These are phyloP conservation scores for Mythimna albipuncta DNA, from an alignment of 2,888 invertebrate species.

Conservation along the genomic window DNA sequence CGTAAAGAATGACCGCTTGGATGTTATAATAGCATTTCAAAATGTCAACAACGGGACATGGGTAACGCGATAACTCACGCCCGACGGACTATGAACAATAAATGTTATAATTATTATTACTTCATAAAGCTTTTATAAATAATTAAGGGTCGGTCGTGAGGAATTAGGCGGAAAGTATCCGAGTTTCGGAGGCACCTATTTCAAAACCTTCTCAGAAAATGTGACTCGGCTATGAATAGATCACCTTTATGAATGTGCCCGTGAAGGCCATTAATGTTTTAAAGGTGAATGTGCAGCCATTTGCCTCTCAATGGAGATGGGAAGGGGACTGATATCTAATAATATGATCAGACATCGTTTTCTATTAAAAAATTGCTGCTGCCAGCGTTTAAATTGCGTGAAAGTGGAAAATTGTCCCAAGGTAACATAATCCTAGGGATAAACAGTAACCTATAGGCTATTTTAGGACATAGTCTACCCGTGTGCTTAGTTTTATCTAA, in stretches of 20 bases:
- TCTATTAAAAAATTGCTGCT: no score
- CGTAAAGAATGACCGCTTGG: slow-evolving; percentile 51
- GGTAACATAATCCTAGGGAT: no score
- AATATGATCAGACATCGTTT: not conserved
- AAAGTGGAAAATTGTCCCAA: no score
- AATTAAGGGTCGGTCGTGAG: slow-evolving; percentile 42
- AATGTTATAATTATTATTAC: slow-evolving; percentile 68
- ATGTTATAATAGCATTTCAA: slow-evolving; percentile 76
- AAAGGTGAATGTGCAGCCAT: slow-evolving; percentile 45
- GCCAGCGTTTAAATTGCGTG: no score
- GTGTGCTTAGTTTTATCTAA: no score
- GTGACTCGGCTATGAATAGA: slow-evolving; percentile 36
- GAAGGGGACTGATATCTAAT: slow-evolving; percentile 4
- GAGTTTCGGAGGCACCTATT: slow-evolving; percentile 35
- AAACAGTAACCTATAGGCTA: no score
- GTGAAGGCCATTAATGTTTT: slow-evolving; percentile 41
- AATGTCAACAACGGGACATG: slow-evolving; percentile 74
- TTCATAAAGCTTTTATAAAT: slow-evolving; percentile 62
- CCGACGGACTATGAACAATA: slow-evolving; percentile 63
- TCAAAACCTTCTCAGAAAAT: slow-evolving; percentile 42
- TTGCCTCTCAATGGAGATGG: slow-evolving; percentile 24
- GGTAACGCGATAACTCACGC: slow-evolving; percentile 73
- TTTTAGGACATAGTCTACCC: no score
- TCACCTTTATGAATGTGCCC: slow-evolving; percentile 44
- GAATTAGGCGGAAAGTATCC: slow-evolving; percentile 35